phyloP scores from a whole-genome alignment of 2,888 invertebrate genomes.

The Pilophorus perplexus region DNA sequence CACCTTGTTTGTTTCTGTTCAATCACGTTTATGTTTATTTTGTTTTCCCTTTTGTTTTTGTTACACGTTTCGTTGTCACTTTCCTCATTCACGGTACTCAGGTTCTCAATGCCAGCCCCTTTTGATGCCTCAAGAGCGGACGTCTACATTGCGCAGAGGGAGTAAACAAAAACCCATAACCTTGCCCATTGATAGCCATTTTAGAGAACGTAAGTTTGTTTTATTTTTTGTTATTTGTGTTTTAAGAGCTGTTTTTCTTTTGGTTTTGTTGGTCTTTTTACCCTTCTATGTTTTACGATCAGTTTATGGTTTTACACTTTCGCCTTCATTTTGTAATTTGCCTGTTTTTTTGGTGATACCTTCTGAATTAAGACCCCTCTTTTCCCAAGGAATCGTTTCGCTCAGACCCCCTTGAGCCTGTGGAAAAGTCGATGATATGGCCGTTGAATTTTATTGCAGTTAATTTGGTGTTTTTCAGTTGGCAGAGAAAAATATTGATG shows the following conservation, averaged over 20 bases:
- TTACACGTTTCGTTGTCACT: conserved; percentile 42
- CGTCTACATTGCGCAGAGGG: conserved; percentile 55
- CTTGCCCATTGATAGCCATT: conserved; percentile 64
- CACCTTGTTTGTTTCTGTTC: conserved; percentile 4
- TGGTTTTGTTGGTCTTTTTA: conserved; percentile 38
- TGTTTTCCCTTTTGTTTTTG: conserved; percentile 47
- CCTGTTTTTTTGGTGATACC: neutral
- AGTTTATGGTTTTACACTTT: conserved; percentile 17
- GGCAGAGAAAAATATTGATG: too few relatives aligned
- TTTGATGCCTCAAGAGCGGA: conserved; percentile 53
- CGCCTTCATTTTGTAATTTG: conserved; percentile 31
- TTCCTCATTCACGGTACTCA: conserved; percentile 37
- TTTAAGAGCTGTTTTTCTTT: too few relatives aligned
- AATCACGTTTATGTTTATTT: conserved; percentile 45
- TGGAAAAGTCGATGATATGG: too few relatives aligned
- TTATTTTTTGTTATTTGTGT: too few relatives aligned
- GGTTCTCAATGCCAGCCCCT: conserved; percentile 49
- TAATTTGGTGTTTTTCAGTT: too few relatives aligned
- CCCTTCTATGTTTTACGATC: neutral
- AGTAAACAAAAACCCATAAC: conserved; percentile 66
- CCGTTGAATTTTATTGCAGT: too few relatives aligned
- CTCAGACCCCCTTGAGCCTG: too few relatives aligned
- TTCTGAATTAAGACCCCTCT: too few relatives aligned
- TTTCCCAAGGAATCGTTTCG: too few relatives aligned
- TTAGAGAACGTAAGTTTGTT: conserved; percentile 63